Base-by-base conservation (phyloP, 53 echinoderm and acorn worm genomes). In the Paelopatides confundens region DNA sequence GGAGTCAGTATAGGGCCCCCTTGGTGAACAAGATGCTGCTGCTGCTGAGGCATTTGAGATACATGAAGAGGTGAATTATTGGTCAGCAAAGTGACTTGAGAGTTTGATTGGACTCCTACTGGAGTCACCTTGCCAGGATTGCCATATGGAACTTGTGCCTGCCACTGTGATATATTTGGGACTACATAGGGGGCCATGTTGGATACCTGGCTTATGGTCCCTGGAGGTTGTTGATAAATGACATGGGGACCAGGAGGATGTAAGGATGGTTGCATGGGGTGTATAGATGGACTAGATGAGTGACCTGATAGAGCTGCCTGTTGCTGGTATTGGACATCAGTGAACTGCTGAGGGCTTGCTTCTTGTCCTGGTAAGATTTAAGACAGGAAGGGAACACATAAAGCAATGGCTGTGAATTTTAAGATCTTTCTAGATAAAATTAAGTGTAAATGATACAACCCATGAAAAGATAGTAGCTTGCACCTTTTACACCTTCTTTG, bases 281-380 rank as follows among this genome's bases (percentile, higher is more conserved):
- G 81, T 46, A 81, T 26, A 31, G 58, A 50, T 50, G 52, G 81
- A 81, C 58, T 81, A 49, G 81, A 46, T 47, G 81, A 81, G 35
- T 54, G 52, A 81, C 34, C 52, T 53, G 81, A 49, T 15, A 81
- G 34, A 47, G 81, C 52, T 52, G 58, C 15, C 58, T 58, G 58
- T 6, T 51, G 81, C 58, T 81, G 81, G 31, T 53, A 54, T n/a
- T 46, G 49, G 31, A 49, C 58, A 52, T 81, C 81, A 53, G 50
- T 81, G 53, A 81, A 81, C n/a, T 81, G 81, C 52, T 81, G 81
- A 34, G 52, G 5, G 26, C 34, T 34, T 81, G 53, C 49, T 31
- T 81, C 81, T 81, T 53, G 81, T 54, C 81, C 81, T 81, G 54
- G 58, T 58, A 58, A 58, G 24, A 21, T 6, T 58, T 26, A 58